phyloP scores from a whole-genome alignment of 2,797 vertebrate genomes.

The Lepilemur septentrionalis region DNA sequence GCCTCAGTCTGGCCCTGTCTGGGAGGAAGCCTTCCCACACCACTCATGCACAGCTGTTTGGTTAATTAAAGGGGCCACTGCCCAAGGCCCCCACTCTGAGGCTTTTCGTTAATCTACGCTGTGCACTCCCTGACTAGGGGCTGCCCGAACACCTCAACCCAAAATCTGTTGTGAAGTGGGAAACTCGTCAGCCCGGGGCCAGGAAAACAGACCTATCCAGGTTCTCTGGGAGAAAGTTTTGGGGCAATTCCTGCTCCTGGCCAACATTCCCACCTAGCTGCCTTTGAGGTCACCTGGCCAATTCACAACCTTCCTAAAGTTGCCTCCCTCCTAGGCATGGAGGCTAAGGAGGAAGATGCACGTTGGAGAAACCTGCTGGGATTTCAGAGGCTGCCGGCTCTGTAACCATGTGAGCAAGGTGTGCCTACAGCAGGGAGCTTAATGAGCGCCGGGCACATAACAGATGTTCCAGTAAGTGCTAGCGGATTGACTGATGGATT shows the following conservation, averaged over 20 bases:
- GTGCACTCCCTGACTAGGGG: not conserved
- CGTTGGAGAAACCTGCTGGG: not conserved
- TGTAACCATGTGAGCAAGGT: slow-evolving; percentile 19
- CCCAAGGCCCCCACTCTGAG: not conserved
- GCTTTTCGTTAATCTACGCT: not conserved
- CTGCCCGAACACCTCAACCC: not conserved
- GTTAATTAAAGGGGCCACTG: not conserved
- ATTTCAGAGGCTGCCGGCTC: not conserved
- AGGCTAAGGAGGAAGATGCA: not conserved
- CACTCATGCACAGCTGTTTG: not conserved
- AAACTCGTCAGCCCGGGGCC: not conserved
- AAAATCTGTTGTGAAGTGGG: not conserved
- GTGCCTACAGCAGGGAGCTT: not conserved
- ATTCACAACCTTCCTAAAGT: not conserved
- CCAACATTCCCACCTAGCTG: not conserved
- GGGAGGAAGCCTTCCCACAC: not conserved
- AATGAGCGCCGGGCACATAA: not conserved
- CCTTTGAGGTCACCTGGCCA: not conserved
- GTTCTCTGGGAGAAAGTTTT: not conserved
- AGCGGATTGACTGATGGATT: slow-evolving; percentile 67
- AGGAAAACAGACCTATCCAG: not conserved
- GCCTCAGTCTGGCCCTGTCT: not conserved
- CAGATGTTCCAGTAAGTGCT: slow-evolving; percentile 52
- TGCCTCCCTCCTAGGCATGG: not conserved
- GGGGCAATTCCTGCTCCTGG: not conserved